Percentiles rank a stretch among this genome's conserved stretches.
Evolutionary conservation across 2,797 vertebrate genomes (phyloP).

Genomic region (Salarias fasciatus): DNA sequence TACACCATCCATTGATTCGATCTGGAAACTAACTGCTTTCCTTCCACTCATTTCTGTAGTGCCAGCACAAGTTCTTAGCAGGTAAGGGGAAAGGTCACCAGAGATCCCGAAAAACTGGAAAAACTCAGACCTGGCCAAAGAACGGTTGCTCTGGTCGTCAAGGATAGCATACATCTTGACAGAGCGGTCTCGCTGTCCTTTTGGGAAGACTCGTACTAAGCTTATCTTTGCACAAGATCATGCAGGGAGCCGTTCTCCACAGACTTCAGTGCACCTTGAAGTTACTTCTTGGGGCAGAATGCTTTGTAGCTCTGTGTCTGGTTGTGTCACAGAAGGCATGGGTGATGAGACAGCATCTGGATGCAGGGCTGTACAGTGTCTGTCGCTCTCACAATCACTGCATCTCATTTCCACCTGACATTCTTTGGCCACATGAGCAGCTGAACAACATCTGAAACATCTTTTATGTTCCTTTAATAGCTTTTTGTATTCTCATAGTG

Average conservation of each 20-base stretch:
- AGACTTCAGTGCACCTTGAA: conserved; percentile 27
- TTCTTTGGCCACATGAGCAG: too few relatives aligned
- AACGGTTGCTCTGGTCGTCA: background rate
- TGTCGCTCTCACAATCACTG: background rate
- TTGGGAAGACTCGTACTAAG: conserved; percentile 19
- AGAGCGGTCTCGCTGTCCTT: background rate
- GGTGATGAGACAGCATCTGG: background rate
- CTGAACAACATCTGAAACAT: conserved; percentile 4
- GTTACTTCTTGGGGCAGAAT: background rate
- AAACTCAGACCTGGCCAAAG: background rate
- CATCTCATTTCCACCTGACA: conserved; percentile 9
- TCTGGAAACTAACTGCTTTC: conserved; percentile 36
- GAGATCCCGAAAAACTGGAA: conserved; percentile 15
- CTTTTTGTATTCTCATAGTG: background rate
- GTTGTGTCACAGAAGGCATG: background rate
- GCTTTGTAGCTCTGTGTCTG: background rate
- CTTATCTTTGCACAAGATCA: conserved; percentile 39
- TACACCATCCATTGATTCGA: conserved; percentile 11
- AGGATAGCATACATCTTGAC: conserved; percentile 1
- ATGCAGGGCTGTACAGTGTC: conserved; percentile 10
- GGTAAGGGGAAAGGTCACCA: background rate
- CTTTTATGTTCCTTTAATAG: background rate
- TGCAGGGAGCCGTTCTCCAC: background rate
- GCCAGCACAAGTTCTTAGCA: conserved; percentile 30
- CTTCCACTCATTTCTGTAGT: conserved; percentile 31